A percentile compares a stretch with the other conserved stretches of the same genome.
Conservation (phyloP, 35 echinoderm and acorn worm genomes). For the Antedon bifida region DNA sequence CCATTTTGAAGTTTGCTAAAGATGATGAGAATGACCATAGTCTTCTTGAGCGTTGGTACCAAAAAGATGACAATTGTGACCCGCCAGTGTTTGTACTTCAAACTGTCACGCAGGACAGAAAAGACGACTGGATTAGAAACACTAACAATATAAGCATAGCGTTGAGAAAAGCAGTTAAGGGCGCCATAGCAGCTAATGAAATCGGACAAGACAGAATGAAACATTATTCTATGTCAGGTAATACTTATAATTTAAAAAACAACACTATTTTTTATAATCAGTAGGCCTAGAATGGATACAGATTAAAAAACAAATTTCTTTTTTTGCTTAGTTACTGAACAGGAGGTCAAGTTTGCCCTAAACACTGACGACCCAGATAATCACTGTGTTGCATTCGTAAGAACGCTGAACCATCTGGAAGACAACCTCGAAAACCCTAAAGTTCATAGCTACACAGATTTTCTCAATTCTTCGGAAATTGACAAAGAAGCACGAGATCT, state of each 20-base stretch:
- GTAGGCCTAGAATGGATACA: neutral
- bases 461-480: neutral
- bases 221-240: constrained; percentile 78
- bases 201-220: constrained; percentile 28
- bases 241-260: neutral
- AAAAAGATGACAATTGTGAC: constrained; percentile 41
- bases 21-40: neutral
- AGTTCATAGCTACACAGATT: constrained; percentile 3
- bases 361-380: constrained; percentile 29
- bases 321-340: constrained; percentile 62
- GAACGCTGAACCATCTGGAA: constrained; percentile 50
- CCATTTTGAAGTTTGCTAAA: constrained; percentile 27
- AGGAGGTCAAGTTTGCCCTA: constrained; percentile 61
- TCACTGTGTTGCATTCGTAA: constrained; percentile 63
- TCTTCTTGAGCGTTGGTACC: constrained; percentile 29
- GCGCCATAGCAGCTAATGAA: constrained; percentile 23
- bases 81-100: constrained; percentile 64
- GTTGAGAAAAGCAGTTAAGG: constrained; percentile 21
- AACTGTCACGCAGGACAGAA: constrained; percentile 46
- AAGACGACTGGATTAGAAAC: constrained; percentile 27
- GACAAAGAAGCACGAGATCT: constrained; percentile 33
- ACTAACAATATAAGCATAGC: constrained; percentile 27
- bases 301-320: neutral
- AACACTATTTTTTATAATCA: neutral
- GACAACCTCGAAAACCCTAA: constrained; percentile 22